Evolutionary conservation across 1,140 invertebrate genomes (phyloP), one percentile per base, ranked within the genome.

Genomic region (Antheraea mylitta): DNA sequence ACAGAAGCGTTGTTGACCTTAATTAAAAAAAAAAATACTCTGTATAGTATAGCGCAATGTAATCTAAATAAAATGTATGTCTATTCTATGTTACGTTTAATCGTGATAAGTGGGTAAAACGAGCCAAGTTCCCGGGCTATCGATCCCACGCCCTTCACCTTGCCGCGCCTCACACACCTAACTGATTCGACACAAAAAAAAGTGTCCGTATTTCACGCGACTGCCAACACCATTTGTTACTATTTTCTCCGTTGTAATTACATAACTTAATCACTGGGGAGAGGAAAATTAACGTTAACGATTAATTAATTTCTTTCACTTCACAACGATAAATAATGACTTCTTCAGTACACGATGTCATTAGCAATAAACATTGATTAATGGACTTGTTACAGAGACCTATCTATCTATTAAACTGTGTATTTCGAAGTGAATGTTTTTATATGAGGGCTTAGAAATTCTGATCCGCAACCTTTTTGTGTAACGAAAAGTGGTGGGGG

Each of bases 111-210:
- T 66, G 58, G 11, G 63, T n/a, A 45, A 42, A 64, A 64, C 63
- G 37, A 64, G 38, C 63, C 16, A 37, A 58, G 65, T 58, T 36
- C 48, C 19, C 53, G 48, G 61, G 19, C 36, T 71, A 71, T 71
- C 69, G 69, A 71, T 71, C 69, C 37, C 18, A 62, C 36, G 61
- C 66, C 64, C 66, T 71, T 71, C 61, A 67, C 66, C 69, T 71
- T 71, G 66, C 22, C 69, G 66, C 66, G 66, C 69, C 68, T 59
- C 65, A 19, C 45, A 3, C 45, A 3, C 10, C 68, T 11, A 53
- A 53, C 45, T 53, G 45, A 16, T 53, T 19, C 37, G 64, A 18
- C 10, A 37, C 18, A 42, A 65, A 38, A 64, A 64, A 38, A 64
- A 11, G 37, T 61, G 16, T 18, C 62, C 30, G 62, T n/a, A 64